Evolutionary conservation across 2,113 vertebrate genomes (phyloP), one percentile per base, ranked within the genome.

Genomic region (Speoplatyrhinus poulsoni): DNA sequence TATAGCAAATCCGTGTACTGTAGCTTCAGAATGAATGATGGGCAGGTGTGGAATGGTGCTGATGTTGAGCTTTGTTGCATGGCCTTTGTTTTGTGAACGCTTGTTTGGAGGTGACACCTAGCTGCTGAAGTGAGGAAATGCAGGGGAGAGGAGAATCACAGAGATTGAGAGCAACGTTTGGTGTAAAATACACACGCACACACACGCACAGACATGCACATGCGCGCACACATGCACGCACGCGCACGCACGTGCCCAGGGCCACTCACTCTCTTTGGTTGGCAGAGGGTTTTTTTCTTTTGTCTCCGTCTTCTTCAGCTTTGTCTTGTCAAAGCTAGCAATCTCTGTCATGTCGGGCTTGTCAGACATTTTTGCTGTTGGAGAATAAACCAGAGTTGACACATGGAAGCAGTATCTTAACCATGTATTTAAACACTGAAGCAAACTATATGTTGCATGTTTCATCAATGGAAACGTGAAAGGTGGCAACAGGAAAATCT

Each of bases 261-360:
- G 70, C 47, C 69, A 94, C 94, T 95, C 92, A 96, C 94, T 95
- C 89, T 96, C 94, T 93, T 96, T 95, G 81, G 94, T 96, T 75
- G 95, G 95, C 73, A 96, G 74, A 70, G 94, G 94, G 77, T 96
- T 96, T 90, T 95, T 95, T 67, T 94, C 94, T 92, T 94, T 94
- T 65, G 95, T 96, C 91, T 95, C 94, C 4, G 92, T 95, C 90
- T 96, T 96, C 91, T 96, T 96, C 91, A 95, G 93, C 88, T 96
- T 96, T 83, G 93, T 91, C 92, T 94, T 96, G 91, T 96, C 94
- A 75, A 96, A 96, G 50, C 92, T 91, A 85, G 93, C 91, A 60
- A 96, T 95, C 90, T 98, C 94, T 0, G 92, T 93, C 63, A 96
- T 91, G 72, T 96, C 93, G 12, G 95, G 94, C 76, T 95, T 96